Evolutionary conservation across 2,888 invertebrate genomes (phyloP), one percentile per base, ranked within the genome.

Genomic region (Spodoptera exigua): DNA sequence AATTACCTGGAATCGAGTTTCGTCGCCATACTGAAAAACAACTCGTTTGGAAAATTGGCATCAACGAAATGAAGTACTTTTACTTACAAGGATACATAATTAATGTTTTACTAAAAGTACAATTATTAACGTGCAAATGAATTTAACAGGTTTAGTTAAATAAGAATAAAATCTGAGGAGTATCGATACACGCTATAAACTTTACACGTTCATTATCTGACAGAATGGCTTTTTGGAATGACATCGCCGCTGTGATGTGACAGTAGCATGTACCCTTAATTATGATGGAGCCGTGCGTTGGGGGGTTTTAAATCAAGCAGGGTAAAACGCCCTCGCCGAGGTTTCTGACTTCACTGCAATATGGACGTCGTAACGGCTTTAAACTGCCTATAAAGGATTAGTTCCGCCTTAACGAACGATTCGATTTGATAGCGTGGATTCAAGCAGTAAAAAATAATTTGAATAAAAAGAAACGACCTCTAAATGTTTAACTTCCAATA

Each of bases 351-450:
- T 79, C 48, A 75, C 72, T 72, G 82, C 80, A 85, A 88, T 90
- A 89, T 88, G 88, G 87, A 85, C 88, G 86, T 85, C 85, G 82
- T 83, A 85, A 86, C 82, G 83, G 83, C 83, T 88, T 89, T 89
- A 90, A 89, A 83, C 87, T 86, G 82, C 85, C 81, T 85, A 88
- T 91, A 91, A 91, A 87, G 88, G 87, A 92, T 93, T 91, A 84
- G 92, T 88, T 88, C 84, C 89, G 86, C 86, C 79, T 88, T 87
- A 87, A 87, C 83, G 81, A 86, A 83, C 84, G 84, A 89, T 89
- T 88, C 83, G 80, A 82, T 85, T 82, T 85, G 80, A 84, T 85
- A 80, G 84, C 82, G 80, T 70, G 37, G 67, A 68, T 74, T 89
- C 85, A 87, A 84, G 82, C 83, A 85, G 80, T 81, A 83, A 85